These are phyloP conservation scores for Lomographa bimaculata DNA, from an alignment of 2,888 invertebrate genomes.

Conservation along the genomic window DNA sequence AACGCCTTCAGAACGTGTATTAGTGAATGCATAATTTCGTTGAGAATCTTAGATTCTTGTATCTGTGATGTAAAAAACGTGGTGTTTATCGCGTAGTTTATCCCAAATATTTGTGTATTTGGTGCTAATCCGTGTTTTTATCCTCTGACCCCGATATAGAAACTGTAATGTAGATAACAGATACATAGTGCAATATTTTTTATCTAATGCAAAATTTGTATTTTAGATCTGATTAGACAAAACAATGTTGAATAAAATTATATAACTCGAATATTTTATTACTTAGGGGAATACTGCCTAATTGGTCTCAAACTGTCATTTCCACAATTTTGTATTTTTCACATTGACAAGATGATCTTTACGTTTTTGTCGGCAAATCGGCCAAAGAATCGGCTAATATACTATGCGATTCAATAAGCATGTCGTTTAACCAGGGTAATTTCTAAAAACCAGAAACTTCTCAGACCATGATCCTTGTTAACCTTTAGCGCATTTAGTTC, in stretches of 20 bases:
- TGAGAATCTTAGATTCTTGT: constrained; percentile 35
- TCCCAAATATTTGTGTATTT: constrained; percentile 24
- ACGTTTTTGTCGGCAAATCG: no score
- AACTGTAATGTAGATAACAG: no score
- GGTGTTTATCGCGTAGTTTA: constrained; percentile 3
- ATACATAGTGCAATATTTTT: constrained; percentile 12
- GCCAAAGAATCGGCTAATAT: no score
- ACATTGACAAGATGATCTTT: no score
- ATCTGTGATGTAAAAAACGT: constrained; percentile 31
- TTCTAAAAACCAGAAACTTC: no score
- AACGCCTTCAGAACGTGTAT: constrained; percentile 6
- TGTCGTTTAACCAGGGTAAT: no score
- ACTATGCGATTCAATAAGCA: no score
- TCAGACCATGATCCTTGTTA: no score
- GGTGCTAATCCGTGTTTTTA: constrained; percentile 11
- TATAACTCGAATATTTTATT: constrained; percentile 14
- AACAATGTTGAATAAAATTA: no score
- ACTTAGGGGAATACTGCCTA: constrained; percentile 9
- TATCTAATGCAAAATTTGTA: not conserved
- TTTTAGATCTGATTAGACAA: constrained; percentile 14
- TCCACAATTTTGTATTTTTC: no score
- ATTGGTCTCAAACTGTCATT: no score
- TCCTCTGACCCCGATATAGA: constrained; percentile 2
- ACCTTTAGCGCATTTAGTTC: no score
- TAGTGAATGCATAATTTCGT: constrained; percentile 21